phyloP scores from a whole-genome alignment of 2,888 invertebrate species.

The Pandemis corylana region DNA sequence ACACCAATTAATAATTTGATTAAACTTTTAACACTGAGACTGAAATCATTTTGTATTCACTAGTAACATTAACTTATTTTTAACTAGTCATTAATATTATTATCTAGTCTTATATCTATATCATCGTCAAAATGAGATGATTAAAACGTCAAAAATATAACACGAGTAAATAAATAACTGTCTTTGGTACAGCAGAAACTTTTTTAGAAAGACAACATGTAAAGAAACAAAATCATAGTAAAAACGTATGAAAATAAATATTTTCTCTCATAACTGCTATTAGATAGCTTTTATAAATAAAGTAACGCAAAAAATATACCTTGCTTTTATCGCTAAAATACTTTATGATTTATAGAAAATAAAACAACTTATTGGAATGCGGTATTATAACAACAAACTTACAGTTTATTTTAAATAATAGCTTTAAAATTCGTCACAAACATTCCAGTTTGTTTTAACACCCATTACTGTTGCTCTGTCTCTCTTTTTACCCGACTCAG shows the following conservation, averaged over 20 bases:
- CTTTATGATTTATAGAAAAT: neutral
- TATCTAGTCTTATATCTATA: neutral
- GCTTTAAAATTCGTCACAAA: neutral
- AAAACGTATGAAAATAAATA: conserved; percentile 1
- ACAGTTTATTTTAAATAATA: neutral
- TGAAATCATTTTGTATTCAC: conserved; percentile 52
- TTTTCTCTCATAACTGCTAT: neutral
- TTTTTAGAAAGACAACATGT: neutral
- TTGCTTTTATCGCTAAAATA: neutral
- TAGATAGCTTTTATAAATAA: neutral
- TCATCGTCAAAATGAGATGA: neutral
- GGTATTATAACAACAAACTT: neutral
- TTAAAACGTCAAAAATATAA: conserved; percentile 11
- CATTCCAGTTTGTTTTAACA: neutral
- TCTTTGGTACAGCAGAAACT: conserved; percentile 12
- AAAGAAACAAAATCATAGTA: neutral
- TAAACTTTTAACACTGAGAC: conserved; percentile 47
- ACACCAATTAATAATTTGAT: conserved; percentile 48
- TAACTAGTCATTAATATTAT: conserved; percentile 26
- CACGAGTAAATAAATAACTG: conserved; percentile 5
- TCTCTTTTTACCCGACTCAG: neutral
- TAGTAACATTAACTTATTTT: conserved; percentile 51
- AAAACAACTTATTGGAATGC: neutral
- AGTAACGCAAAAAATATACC: neutral
- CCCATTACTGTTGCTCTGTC: neutral